phyloP scores from a whole-genome alignment of 2,797 vertebrate species.

The Brachyalestes nurse region DNA sequence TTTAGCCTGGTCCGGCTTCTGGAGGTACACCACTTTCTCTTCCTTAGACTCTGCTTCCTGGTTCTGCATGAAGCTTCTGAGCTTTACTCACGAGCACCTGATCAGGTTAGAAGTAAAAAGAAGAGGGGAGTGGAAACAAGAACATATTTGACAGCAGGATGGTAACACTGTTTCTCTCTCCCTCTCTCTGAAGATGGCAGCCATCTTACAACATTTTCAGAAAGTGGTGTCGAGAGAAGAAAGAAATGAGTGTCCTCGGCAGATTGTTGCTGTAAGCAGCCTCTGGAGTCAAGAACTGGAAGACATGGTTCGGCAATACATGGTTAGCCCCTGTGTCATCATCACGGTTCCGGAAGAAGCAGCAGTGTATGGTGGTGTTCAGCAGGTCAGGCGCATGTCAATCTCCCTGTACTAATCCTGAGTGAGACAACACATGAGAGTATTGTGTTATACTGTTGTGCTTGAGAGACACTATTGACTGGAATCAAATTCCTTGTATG shows the following conservation, averaged over 20 bases:
- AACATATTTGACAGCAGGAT: too few relatives aligned
- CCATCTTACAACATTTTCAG: conserved; percentile 84
- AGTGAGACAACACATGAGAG: not conserved
- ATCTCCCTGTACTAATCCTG: not conserved
- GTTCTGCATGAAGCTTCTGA: conserved; percentile 85
- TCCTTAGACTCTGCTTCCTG: conserved; percentile 86
- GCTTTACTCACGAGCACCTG: conserved; percentile 77
- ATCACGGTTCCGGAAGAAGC: conserved; percentile 85
- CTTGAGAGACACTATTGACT: too few relatives aligned
- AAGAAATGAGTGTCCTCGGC: conserved; percentile 69
- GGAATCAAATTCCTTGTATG: too few relatives aligned
- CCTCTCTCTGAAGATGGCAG: conserved; percentile 75
- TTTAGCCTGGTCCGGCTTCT: conserved; percentile 84
- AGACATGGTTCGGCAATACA: conserved; percentile 77
- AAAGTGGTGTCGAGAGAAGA: conserved; percentile 71
- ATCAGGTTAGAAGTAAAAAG: conserved; percentile 75
- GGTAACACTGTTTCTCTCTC: not conserved
- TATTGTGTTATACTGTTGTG: too few relatives aligned
- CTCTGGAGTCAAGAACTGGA: conserved; percentile 80
- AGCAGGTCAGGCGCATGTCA: conserved; percentile 81
- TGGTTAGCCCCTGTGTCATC: conserved; percentile 81
- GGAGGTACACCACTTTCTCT: conserved; percentile 75
- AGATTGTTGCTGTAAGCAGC: conserved; percentile 83
- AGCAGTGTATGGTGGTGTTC: conserved; percentile 85
- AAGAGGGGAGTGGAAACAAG: not conserved